Evolutionary conservation across 2,797 vertebrate species (phyloP).

Genomic region (Tarsius wallacei): DNA sequence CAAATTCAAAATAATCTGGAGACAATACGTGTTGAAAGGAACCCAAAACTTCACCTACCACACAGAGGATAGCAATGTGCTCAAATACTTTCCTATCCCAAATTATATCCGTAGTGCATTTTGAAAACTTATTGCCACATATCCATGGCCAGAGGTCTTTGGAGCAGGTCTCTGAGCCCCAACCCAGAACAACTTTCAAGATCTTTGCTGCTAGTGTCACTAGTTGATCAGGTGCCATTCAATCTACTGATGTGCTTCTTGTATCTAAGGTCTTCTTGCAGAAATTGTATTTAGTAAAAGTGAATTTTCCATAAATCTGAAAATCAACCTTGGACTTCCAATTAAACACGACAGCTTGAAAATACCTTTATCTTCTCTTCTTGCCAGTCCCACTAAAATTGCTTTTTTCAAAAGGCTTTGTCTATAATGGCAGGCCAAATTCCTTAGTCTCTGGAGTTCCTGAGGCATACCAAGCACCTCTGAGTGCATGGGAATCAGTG

Average conservation of each 20-base stretch:
- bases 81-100: constrained; percentile 10
- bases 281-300: neutral
- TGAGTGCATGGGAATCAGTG: neutral
- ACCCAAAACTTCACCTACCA: neutral
- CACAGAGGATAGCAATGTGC: neutral
- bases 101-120: neutral
- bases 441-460: neutral
- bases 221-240: neutral
- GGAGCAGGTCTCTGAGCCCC: neutral
- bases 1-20: constrained; percentile 8
- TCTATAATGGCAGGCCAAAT: neutral
- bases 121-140: neutral
- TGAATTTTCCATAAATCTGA: constrained; percentile 15
- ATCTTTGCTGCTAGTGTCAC: neutral
- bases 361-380: neutral
- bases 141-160: neutral
- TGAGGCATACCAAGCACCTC: neutral
- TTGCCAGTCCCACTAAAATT: neutral
- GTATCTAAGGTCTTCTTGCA: neutral
- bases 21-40: neutral
- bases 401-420: constrained; percentile 10
- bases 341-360: neutral
- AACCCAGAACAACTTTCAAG: neutral
- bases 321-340: neutral
- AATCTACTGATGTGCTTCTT: neutral